Percentiles rank a stretch among this genome's conserved stretches.
These are phyloP conservation scores for Catharus ustulatus DNA, from an alignment of 2,797 vertebrate genomes.

Conservation along the genomic window DNA sequence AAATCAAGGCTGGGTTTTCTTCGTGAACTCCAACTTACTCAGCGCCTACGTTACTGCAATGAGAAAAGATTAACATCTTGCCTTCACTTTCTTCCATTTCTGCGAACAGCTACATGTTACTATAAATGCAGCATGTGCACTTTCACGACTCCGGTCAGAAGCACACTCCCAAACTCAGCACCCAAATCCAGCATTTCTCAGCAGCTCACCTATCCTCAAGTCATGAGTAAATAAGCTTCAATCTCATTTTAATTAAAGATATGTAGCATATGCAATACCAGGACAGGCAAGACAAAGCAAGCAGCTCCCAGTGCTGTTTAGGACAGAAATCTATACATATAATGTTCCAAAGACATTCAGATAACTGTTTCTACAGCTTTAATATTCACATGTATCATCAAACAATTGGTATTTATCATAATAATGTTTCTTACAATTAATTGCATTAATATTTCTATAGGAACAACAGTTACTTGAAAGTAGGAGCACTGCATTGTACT, in stretches of 20 bases:
- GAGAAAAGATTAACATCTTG: neutral
- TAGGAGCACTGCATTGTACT: neutral
- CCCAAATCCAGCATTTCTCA: neutral
- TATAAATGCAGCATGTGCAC: neutral
- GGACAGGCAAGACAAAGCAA: neutral
- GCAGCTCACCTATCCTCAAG: neutral
- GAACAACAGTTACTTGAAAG: neutral
- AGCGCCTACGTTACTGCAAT: neutral
- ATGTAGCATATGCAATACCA: neutral
- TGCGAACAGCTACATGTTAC: neutral
- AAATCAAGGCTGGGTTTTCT: neutral
- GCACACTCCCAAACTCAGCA: neutral
- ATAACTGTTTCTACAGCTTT: neutral
- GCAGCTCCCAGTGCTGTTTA: neutral
- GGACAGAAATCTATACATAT: neutral
- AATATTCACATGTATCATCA: rapidly evolving
- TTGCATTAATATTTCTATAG: neutral
- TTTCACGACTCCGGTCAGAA: neutral
- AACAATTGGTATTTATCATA: neutral
- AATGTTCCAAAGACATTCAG: neutral
- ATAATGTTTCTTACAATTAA: neutral
- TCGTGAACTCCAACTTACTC: neutral
- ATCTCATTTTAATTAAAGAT: neutral
- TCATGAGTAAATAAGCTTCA: neutral
- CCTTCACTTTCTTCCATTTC: neutral